phyloP scores from a whole-genome alignment of 2,888 invertebrate species.

The Nematopogon swammerdamellus region DNA sequence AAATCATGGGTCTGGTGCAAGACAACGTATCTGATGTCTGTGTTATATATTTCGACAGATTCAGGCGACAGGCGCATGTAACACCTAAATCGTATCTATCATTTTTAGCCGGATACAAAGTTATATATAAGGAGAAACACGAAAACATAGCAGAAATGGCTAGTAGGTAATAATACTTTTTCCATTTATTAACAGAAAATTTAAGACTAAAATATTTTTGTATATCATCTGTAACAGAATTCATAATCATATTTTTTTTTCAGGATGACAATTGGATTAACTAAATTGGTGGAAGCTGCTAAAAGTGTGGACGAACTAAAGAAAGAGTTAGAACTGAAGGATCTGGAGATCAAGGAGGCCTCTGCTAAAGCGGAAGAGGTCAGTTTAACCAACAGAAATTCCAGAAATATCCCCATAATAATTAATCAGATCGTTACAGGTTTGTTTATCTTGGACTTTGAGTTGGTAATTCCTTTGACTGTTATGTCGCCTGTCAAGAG shows the following conservation, averaged over 20 bases:
- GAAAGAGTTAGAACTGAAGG: conserved; percentile 75
- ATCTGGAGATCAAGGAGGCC: conserved; percentile 75
- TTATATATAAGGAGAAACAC: conserved; percentile 71
- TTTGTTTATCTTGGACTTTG: too few species aligned
- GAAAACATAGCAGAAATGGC: conserved; percentile 70
- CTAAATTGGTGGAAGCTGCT: conserved; percentile 83
- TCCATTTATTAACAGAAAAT: too few species aligned
- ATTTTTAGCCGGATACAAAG: conserved; percentile 80
- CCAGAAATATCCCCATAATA: conserved; percentile 9
- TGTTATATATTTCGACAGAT: conserved; percentile 71
- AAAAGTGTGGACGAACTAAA: conserved; percentile 77
- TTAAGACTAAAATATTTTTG: too few species aligned
- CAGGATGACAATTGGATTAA: conserved; percentile 84
- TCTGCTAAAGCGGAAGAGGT: conserved; percentile 74
- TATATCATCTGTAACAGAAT: too few species aligned
- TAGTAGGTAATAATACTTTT: conserved; percentile 34
- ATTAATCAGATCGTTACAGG: too few species aligned
- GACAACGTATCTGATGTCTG: conserved; percentile 77
- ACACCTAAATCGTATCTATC: conserved; percentile 89
- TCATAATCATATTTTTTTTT: too few species aligned
- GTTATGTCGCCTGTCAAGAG: too few species aligned
- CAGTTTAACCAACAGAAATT: too few species aligned
- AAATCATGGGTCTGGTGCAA: conserved; percentile 81
- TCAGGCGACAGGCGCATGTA: conserved; percentile 79
- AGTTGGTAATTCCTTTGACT: too few species aligned